These are phyloP conservation scores for Synaphobranchus kaupii DNA, from an alignment of 2,797 vertebrate species.

Conservation along the genomic window DNA sequence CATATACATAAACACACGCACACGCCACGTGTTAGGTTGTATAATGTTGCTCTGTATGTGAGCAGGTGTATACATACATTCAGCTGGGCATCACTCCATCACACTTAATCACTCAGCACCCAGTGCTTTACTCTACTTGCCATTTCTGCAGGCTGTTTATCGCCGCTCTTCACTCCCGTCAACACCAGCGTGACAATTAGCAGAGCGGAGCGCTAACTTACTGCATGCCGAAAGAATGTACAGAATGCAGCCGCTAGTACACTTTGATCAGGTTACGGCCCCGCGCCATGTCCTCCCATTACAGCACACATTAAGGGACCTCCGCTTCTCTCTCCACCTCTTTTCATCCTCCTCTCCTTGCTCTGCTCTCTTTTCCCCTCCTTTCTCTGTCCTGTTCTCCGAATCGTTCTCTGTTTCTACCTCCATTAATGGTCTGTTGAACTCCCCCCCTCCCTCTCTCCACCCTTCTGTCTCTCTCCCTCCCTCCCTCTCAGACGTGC, in stretches of 20 bases:
- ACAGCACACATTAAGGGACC: neutral
- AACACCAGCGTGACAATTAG: slow-evolving; percentile 10
- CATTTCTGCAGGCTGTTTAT: neutral
- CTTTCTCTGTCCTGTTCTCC: neutral
- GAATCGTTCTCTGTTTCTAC: neutral
- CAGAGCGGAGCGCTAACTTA: neutral
- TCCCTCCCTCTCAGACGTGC: slow-evolving; percentile 77
- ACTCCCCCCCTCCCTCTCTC: slow-evolving; percentile 1
- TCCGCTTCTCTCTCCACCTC: neutral
- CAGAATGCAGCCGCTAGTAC: neutral
- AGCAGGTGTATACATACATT: slow-evolving; percentile 9
- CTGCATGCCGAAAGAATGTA: neutral
- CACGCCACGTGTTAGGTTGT: too few species aligned
- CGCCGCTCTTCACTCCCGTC: neutral
- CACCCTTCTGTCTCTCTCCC: neutral
- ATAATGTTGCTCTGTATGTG: neutral
- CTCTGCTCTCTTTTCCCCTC: neutral
- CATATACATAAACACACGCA: neutral
- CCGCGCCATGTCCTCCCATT: neutral
- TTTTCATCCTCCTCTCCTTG: too few species aligned
- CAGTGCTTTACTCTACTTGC: neutral
- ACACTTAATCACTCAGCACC: slow-evolving; percentile 5
- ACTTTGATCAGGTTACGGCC: slow-evolving; percentile 10
- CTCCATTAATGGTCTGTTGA: neutral
- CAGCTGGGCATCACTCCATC: neutral